Evolutionary conservation across 2,888 invertebrate genomes (phyloP), one percentile per base, ranked within the genome.

Genomic region (Pammene fasciana): DNA sequence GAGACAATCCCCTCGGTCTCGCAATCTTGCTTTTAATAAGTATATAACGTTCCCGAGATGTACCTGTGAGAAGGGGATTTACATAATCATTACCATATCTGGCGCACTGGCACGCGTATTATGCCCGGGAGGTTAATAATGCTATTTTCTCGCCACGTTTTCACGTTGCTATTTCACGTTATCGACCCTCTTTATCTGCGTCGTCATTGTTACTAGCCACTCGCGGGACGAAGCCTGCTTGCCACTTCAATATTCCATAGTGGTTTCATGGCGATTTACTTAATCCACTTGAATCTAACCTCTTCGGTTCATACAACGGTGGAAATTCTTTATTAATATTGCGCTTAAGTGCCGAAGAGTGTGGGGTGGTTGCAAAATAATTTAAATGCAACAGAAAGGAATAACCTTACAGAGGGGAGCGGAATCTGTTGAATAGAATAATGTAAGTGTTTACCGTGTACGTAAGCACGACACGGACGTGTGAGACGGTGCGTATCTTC

Each of bases 81-180:
- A 90, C 93, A 93, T 93, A 93, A 92, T 92, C 90, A 92, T 93
- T 92, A 92, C 90, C 93, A 92, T 93, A 92, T 92, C 92, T 92
- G 88, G 91, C 89, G 90, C 88, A 89, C 86, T 91, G 90, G 91
- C 89, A 90, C 90, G 90, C 83, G 88, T 92, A 93, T 92, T 92
- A 92, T 87, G 82, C 93, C 90, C 92, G 82, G 82, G 92, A 90
- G 93, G 92, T 92, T 93, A 92, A 93, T 93, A 93, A 92, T 92
- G 92, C 89, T 89, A 92, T 93, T 93, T 93, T 92, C 92, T 91
- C 90, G 89, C 89, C 89, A 90, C 91, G 87, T 92, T 90, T 91
- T 92, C 91, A 89, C 92, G 86, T 89, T 86, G 89, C 91, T 90
- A 90, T 92, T 91, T 89, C 87, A 87, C 85, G 87, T 89, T 91